Evolutionary conservation across 2,113 vertebrate species (phyloP).

Genomic region (Erythrocebus patas): DNA sequence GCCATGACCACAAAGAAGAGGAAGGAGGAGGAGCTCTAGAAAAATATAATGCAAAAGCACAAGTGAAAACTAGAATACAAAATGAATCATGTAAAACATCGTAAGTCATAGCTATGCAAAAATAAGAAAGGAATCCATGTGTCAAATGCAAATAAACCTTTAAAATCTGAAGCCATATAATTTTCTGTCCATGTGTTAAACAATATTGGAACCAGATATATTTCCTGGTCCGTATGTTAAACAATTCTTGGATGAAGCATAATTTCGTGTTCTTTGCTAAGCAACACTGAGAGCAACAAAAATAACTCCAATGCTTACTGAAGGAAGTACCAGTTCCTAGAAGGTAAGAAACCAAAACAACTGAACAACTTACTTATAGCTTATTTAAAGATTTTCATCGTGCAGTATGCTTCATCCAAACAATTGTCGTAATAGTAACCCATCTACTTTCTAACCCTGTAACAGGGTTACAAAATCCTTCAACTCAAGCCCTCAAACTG

Average conservation of each 20-base stretch:
- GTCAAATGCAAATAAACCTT: not conserved
- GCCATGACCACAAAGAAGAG: not conserved
- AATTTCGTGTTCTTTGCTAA: slow-evolving; percentile 1
- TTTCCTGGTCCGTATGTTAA: not conserved
- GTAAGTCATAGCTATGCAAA: not conserved
- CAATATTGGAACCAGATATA: not conserved
- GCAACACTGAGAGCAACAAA: not conserved
- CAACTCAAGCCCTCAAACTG: not conserved
- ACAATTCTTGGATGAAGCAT: not conserved
- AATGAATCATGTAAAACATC: not conserved
- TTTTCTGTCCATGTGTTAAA: not conserved
- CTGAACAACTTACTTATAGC: not conserved
- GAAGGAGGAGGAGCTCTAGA: not conserved
- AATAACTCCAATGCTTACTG: not conserved
- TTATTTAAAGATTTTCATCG: not conserved
- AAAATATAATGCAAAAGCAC: not conserved
- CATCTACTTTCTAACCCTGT: not conserved
- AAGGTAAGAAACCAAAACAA: not conserved
- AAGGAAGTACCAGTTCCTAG: not conserved
- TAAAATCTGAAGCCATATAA: not conserved
- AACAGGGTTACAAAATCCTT: not conserved
- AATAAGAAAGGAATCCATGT: not conserved
- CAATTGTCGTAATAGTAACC: not conserved
- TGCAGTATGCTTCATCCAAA: not conserved
- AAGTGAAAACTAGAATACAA: not conserved